Percentiles rank a stretch among this genome's conserved stretches.
These are phyloP conservation scores for Lomographa bimaculata DNA, from an alignment of 2,888 invertebrate genomes.

Conservation along the genomic window DNA sequence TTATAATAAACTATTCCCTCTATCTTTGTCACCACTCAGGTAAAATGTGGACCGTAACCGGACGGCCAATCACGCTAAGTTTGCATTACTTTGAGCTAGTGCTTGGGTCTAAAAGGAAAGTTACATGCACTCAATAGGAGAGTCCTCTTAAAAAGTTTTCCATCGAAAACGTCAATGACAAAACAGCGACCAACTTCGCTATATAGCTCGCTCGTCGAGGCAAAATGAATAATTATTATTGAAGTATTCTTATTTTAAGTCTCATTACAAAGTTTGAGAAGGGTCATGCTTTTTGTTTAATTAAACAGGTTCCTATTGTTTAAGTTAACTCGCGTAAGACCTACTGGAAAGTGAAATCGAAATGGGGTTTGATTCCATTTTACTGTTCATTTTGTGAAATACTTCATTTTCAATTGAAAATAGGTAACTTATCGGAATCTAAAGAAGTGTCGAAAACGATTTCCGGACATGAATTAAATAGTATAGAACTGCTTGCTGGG, in stretches of 20 bases:
- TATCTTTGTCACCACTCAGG: slow-evolving; percentile 15
- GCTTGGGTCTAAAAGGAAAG: slow-evolving; percentile 59
- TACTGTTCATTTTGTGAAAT: background rate
- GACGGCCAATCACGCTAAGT: slow-evolving; percentile 53
- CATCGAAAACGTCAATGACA: slow-evolving; percentile 50
- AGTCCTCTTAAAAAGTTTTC: slow-evolving; percentile 59
- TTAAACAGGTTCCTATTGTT: slow-evolving; percentile 50
- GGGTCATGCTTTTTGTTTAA: slow-evolving; percentile 58
- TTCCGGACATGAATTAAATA: too few relatives aligned
- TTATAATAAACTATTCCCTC: slow-evolving; percentile 2
- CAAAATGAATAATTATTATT: slow-evolving; percentile 66
- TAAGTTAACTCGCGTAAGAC: slow-evolving; percentile 2
- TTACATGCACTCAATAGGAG: slow-evolving; percentile 63
- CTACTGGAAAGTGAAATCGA: slow-evolving; percentile 40
- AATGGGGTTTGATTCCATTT: slow-evolving; percentile 1
- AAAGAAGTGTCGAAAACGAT: too few relatives aligned
- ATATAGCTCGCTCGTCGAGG: slow-evolving; percentile 58
- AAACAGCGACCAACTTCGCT: slow-evolving; percentile 58
- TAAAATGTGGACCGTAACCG: slow-evolving; percentile 41
- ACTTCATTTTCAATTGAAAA: too few relatives aligned
- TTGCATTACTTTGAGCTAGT: slow-evolving; percentile 48
- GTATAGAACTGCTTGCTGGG: too few relatives aligned
- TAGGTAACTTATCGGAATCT: too few relatives aligned
- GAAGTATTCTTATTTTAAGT: slow-evolving; percentile 59
- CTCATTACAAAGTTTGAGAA: slow-evolving; percentile 57